Percentiles rank a stretch among this genome's conserved stretches.
phyloP scores from a whole-genome alignment of 2,888 invertebrate species.

The Coecobrya sp. region DNA sequence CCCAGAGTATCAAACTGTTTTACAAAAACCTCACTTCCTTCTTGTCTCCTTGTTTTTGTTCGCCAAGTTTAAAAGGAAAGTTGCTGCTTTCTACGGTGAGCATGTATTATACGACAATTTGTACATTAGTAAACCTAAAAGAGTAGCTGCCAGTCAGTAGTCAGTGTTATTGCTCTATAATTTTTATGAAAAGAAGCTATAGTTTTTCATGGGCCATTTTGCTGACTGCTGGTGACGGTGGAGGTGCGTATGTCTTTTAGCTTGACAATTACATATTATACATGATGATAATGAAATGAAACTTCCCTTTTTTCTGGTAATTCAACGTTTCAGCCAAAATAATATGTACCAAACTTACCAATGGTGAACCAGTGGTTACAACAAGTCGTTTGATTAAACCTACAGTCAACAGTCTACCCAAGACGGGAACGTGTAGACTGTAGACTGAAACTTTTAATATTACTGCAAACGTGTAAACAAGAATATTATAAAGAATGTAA shows the following conservation, averaged over 20 bases:
- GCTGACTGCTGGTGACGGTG: not conserved
- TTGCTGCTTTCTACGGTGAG: conserved; percentile 29
- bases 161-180: conserved; percentile 53
- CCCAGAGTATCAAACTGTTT: not conserved
- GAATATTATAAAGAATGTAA: conserved; percentile 55
- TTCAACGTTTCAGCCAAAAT: conserved; percentile 17
- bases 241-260: not conserved
- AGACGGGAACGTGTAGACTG: too few species aligned
- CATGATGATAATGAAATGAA: conserved; percentile 36
- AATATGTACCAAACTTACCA: not conserved
- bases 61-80: conserved; percentile 62
- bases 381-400: conserved; percentile 2
- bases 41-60: conserved; percentile 56
- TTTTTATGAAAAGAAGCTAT: conserved; percentile 39
- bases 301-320: conserved; percentile 40
- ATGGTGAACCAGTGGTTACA: not conserved
- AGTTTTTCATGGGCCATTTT: conserved; percentile 35
- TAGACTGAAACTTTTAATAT: not conserved
- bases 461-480: conserved; percentile 27
- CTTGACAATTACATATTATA: not conserved
- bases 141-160: conserved; percentile 8
- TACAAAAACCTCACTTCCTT: not conserved
- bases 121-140: conserved; percentile 5
- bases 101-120: not conserved
- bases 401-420: too few species aligned